Conservation (phyloP, 2,888 invertebrate genomes). For the Iphiclides podalirius region DNA sequence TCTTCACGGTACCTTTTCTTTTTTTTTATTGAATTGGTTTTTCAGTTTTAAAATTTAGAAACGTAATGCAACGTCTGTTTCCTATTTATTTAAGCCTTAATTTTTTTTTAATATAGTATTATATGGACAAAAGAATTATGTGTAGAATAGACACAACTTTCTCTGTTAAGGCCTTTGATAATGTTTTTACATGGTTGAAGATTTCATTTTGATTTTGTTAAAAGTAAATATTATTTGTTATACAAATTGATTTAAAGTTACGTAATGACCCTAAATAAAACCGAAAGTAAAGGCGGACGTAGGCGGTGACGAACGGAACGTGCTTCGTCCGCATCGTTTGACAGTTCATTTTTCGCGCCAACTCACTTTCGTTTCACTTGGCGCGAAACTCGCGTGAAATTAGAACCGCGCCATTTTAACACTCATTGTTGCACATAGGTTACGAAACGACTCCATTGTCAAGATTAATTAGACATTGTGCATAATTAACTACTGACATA, state of each 20-base stretch:
- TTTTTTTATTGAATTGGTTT: conserved; percentile 3
- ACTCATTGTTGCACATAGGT: conserved; percentile 11
- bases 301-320: conserved; percentile 23
- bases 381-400: conserved; percentile 26
- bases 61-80: neutral
- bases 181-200: too few species aligned
- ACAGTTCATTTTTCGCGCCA: conserved; percentile 27
- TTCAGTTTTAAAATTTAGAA: conserved; percentile 10
- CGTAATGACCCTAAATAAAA: conserved; percentile 25
- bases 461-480: conserved; percentile 4
- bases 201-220: too few species aligned
- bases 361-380: conserved; percentile 29
- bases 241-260: conserved; percentile 4
- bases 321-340: conserved; percentile 16
- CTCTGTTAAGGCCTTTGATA: too few species aligned
- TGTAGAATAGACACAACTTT: too few species aligned
- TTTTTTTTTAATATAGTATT: too few species aligned
- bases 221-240: too few species aligned
- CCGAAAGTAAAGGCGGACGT: conserved; percentile 24
- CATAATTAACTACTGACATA: neutral
- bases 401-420: conserved; percentile 17
- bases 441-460: conserved; percentile 17
- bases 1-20: conserved; percentile 9
- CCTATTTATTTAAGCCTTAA: too few species aligned
- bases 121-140: too few species aligned